Evolutionary conservation across 2,888 invertebrate genomes (phyloP).

Genomic region (Tenodera sinensis): DNA sequence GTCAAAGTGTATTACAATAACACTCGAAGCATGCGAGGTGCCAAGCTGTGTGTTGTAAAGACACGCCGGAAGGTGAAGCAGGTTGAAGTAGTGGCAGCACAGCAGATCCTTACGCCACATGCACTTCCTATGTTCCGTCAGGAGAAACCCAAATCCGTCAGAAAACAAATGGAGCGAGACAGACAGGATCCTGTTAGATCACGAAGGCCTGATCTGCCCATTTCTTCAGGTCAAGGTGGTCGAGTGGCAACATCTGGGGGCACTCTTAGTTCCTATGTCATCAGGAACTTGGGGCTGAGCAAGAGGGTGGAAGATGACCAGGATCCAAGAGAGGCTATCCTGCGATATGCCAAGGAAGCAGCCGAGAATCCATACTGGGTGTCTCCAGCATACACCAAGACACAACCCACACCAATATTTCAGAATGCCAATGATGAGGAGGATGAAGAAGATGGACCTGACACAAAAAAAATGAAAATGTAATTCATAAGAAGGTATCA

Average conservation of each 20-base stretch:
- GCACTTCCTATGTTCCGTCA: slow-evolving; percentile 93
- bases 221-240: slow-evolving; percentile 88
- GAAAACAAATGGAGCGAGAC: slow-evolving; percentile 89
- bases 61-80: slow-evolving; percentile 73
- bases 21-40: slow-evolving; percentile 81
- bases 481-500: background rate
- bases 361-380: slow-evolving; percentile 97
- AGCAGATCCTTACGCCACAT: slow-evolving; percentile 94
- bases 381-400: slow-evolving; percentile 84
- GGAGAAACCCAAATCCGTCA: slow-evolving; percentile 81
- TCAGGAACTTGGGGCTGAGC: slow-evolving; percentile 89
- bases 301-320: slow-evolving; percentile 83
- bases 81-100: slow-evolving; percentile 81
- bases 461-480: slow-evolving; percentile 25
- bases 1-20: slow-evolving; percentile 91
- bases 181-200: slow-evolving; percentile 83
- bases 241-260: slow-evolving; percentile 92
- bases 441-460: slow-evolving; percentile 42
- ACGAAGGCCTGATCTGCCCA: slow-evolving; percentile 76
- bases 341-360: slow-evolving; percentile 92
- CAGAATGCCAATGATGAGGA: slow-evolving; percentile 51
- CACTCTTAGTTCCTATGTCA: slow-evolving; percentile 93
- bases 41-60: slow-evolving; percentile 84
- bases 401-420: slow-evolving; percentile 83
- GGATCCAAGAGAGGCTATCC: slow-evolving; percentile 91